Evolutionary conservation across 2,888 invertebrate species (phyloP).

Genomic region (Leistus spinibarbis): DNA sequence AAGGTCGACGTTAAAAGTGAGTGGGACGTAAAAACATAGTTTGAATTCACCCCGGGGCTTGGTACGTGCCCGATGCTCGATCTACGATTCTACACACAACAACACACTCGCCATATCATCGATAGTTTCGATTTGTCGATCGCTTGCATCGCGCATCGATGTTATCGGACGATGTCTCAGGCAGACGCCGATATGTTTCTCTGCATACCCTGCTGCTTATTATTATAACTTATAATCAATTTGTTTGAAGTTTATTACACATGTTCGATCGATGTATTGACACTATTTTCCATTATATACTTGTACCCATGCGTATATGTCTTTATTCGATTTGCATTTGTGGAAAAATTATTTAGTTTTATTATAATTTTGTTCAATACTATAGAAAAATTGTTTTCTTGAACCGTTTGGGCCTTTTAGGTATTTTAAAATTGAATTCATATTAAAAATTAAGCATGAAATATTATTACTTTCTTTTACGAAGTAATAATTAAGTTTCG

Average conservation of each 20-base stretch:
- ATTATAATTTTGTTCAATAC: no score
- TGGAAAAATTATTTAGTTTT: no score
- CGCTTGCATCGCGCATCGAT: neutral
- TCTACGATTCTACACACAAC: no score
- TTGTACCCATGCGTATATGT: no score
- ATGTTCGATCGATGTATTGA: neutral
- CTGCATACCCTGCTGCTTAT: neutral
- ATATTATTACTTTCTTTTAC: no score
- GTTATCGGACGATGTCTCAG: neutral
- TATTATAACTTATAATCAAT: neutral
- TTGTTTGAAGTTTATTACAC: neutral
- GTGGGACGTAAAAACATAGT: neutral
- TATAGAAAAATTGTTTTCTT: no score
- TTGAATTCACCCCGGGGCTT: neutral
- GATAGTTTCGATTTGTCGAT: neutral
- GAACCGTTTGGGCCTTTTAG: no score
- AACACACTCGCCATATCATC: neutral
- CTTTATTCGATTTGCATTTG: no score
- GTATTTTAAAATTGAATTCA: no score
- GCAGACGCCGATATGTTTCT: neutral
- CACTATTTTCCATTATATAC: neutral
- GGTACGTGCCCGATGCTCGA: neutral
- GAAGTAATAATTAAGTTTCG: no score
- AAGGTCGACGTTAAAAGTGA: neutral
- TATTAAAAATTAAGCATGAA: no score